Base-by-base conservation (phyloP, 2,888 invertebrate genomes). In the Ichneumoninae sp. region DNA sequence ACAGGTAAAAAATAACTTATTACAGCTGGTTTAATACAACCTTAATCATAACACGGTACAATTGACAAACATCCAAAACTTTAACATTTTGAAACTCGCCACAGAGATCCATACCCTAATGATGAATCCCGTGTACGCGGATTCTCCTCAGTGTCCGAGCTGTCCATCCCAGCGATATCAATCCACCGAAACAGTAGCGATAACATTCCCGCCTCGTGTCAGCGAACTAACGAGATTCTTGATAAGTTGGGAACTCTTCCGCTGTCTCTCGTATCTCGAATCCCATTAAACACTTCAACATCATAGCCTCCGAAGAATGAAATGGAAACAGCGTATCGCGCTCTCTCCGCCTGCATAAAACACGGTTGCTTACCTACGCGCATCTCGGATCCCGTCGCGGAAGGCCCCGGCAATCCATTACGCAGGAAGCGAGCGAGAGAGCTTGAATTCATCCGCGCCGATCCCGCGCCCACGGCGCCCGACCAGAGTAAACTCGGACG, bases 391-490 rank as follows among this genome's bases (percentile, higher is more conserved):
- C 69, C 22, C 77, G 81, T 57, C 70, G 76, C 81, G 79, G 70
- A 83, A 86, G 87, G 84, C 83, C 80, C 82, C 84, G 83, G 84
- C 84, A 83, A 85, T 86, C 79, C 86, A 83, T 87, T 87, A 85
- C 79, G 81, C 44, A 47, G 44, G 44, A 47, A 16, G 44, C 44
- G 13, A 47, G 44, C 13, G 44, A 4, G 78, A 54, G 73, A 68
- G 77, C 78, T 83, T 84, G 83, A 85, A 87, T 86, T 85, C 86
- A 86, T 47, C 82, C 85, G 85, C 85, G 65, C 83, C 57, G 69
- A 79, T 75, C 82, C 63, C 16, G 63, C 63, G 81, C 88, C 88
- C 85, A 88, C 88, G 81, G 78, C 83, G 69, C 65, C 68, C 75
- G 52, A 76, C 76, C 47, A 40, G 69, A 54, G 57, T 54, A 47